Conservation (phyloP, 2,888 invertebrate genomes). For the Machimus rusticus region DNA sequence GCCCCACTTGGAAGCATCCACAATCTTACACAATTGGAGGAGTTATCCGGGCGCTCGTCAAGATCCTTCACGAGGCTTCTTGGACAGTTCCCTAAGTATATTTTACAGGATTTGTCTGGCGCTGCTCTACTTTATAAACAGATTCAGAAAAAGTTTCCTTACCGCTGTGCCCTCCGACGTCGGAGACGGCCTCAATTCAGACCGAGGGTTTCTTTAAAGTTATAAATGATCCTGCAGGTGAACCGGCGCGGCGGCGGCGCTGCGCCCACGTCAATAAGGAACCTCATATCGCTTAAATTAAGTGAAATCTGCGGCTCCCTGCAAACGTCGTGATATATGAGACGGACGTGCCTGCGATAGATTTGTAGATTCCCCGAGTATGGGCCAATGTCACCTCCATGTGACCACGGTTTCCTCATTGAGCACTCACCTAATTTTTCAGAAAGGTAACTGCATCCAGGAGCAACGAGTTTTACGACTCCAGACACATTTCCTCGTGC, state of each 20-base stretch:
- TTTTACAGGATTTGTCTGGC: neutral
- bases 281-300: slow-evolving; percentile 29
- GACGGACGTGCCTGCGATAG: slow-evolving; percentile 28
- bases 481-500: slow-evolving; percentile 29
- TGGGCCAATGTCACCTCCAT: slow-evolving; percentile 23
- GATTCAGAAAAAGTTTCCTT: neutral
- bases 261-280: neutral
- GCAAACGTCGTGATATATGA: slow-evolving; percentile 28
- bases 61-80: slow-evolving; percentile 1
- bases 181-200: neutral
- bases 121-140: slow-evolving; percentile 12
- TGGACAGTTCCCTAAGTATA: slow-evolving; percentile 4
- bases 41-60: slow-evolving; percentile 7
- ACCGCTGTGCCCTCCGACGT: neutral
- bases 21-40: slow-evolving; percentile 15
- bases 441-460: slow-evolving; percentile 27
- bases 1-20: slow-evolving; percentile 11
- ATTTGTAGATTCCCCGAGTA: slow-evolving; percentile 7
- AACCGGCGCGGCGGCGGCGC: neutral
- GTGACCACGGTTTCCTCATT: slow-evolving; percentile 13
- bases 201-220: neutral
- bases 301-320: slow-evolving; percentile 36
- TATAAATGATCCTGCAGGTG: slow-evolving; percentile 8
- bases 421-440: slow-evolving; percentile 39
- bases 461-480: slow-evolving; percentile 29